Evolutionary conservation across 2,888 invertebrate species (phyloP), one percentile per base, ranked within the genome.

Genomic region (Nesidiocoris tenuis): DNA sequence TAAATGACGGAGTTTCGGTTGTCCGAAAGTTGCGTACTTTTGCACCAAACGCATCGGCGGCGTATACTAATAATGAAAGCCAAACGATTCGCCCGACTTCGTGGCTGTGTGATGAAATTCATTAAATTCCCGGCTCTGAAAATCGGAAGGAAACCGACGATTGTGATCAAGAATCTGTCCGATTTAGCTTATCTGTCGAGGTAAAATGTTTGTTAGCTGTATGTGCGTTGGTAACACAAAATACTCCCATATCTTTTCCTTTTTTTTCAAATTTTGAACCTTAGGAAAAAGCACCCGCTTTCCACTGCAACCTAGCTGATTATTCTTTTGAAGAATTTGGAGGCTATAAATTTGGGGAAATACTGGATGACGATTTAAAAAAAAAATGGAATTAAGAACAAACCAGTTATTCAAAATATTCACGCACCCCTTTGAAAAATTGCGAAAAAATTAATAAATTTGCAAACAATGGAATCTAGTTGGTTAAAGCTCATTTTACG

Each of bases 111-210:
- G 19, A 67, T 67, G 2, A 67, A 67, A 67, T 17, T 67, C 1
- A 55, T 67, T 22, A 67, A 67, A 54, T 67, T 19, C 16, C 67
- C 67, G 3, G 67, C 67, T 18, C 21, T 67, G 55, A 67, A 67
- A 55, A 67, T 67, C 67, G 67, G 67, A n/a, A 39, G 67, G 55
- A 67, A 67, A 21, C 67, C 67, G 56, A 67, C 67, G 55, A 67
- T 67, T 1, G 67, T 67, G 55, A 67, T 67, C 12, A 67, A 21
- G 21, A 67, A 67, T 12, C 19, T 67, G 18, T 22, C 55, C 0
- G 67, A 67, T 54, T 22, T 67, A 0, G 67, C 22, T 54, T 39
- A 18, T n/a, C 55, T 67, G n/a, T 55, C 24, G 16, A 67, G 67
- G 67, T 67, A 67, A 3, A 59, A 18, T 59, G 12, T 59, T 59